These are phyloP conservation scores for Macrobrachium rosenbergii DNA, from an alignment of 1,140 invertebrate genomes.

Conservation along the genomic window DNA sequence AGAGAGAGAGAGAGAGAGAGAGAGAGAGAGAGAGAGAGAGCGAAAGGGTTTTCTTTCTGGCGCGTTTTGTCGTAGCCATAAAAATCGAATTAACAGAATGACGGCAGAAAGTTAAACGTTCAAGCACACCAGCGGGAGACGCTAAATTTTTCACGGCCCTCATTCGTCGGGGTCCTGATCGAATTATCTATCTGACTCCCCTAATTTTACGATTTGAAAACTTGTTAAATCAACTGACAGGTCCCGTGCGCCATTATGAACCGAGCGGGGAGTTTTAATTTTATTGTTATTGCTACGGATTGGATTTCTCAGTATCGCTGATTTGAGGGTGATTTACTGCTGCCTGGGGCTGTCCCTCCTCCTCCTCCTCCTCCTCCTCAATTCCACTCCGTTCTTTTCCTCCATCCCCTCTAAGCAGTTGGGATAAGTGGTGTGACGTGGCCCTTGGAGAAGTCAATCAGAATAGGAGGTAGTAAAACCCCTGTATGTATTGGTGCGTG, in stretches of 20 bases:
- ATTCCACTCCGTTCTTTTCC: background rate
- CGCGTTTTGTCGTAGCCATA: slow-evolving; percentile 42
- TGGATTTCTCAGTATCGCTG: slow-evolving; percentile 10
- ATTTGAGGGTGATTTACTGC: background rate
- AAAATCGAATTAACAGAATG: slow-evolving; percentile 51
- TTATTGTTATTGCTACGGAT: slow-evolving; percentile 57
- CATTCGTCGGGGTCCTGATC: slow-evolving; percentile 51
- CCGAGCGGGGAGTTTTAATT: slow-evolving; percentile 54
- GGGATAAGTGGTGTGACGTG: background rate
- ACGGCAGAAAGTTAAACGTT: slow-evolving; percentile 28
- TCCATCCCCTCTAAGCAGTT: background rate
- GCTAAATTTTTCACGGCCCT: slow-evolving; percentile 41
- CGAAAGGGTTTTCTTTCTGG: background rate
- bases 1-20: background rate
- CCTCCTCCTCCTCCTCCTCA: background rate
- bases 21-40: background rate
- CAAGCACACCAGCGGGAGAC: slow-evolving; percentile 47
- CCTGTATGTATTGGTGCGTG: too few relatives aligned
- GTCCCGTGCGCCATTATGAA: slow-evolving; percentile 33
- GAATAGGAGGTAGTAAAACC: too few relatives aligned
- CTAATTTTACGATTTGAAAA: slow-evolving; percentile 61
- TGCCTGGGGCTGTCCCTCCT: background rate
- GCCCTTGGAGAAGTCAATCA: too few relatives aligned
- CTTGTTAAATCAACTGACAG: slow-evolving; percentile 59
- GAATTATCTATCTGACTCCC: slow-evolving; percentile 50